phyloP scores from a whole-genome alignment of 2,113 vertebrate genomes.

The Zingel zingel region DNA sequence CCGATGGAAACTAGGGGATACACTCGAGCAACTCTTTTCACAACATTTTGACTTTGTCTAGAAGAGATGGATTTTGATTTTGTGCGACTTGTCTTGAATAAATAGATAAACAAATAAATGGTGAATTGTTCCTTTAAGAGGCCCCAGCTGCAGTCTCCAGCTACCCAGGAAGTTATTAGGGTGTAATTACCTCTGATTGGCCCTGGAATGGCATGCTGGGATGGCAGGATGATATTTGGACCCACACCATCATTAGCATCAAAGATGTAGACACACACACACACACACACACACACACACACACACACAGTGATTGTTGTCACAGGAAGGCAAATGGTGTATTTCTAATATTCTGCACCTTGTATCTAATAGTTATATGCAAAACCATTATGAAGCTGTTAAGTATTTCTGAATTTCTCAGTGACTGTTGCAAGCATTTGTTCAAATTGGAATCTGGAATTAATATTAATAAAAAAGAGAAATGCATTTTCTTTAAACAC shows the following conservation, averaged over 20 bases:
- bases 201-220: constrained; percentile 63
- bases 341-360: not conserved
- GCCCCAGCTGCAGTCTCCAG: constrained; percentile 72
- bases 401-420: not conserved
- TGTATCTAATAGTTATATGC: not conserved
- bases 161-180: constrained; percentile 69
- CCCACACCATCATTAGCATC: constrained; percentile 56
- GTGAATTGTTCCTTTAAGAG: constrained; percentile 60
- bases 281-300: constrained; percentile 5
- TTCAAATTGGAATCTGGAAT: not conserved
- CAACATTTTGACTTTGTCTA: not conserved
- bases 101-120: constrained; percentile 51
- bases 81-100: constrained; percentile 20
- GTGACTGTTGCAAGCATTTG: not conserved
- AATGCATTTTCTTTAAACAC: not conserved
- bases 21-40: not conserved
- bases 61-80: not conserved
- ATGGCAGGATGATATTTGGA: constrained; percentile 60
- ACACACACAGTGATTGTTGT: not conserved
- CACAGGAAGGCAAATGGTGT: constrained; percentile 14
- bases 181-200: constrained; percentile 76
- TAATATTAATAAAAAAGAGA: not conserved
- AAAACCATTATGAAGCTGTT: not conserved
- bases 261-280: not conserved
- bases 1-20: too few species aligned